These are phyloP conservation scores for Melolontha melolontha DNA, from an alignment of 2,888 invertebrate species.

Conservation along the genomic window DNA sequence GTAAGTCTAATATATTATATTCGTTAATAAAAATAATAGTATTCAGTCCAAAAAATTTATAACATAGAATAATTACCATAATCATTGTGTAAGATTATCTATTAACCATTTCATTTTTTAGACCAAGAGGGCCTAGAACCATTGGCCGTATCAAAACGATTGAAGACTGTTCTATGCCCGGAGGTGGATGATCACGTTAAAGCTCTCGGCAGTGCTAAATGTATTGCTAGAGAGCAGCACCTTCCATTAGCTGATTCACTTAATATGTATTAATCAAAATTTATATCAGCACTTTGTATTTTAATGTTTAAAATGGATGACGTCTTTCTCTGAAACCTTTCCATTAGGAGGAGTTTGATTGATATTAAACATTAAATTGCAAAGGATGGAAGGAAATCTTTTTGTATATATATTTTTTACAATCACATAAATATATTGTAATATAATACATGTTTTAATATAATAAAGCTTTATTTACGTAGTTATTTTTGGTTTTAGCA, in stretches of 20 bases:
- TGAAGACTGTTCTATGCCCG: slow-evolving; percentile 56
- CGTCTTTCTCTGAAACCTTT: slow-evolving; percentile 52
- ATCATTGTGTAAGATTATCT: too few relatives aligned
- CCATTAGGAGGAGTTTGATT: slow-evolving; percentile 49
- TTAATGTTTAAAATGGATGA: slow-evolving; percentile 49
- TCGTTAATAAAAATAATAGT: too few relatives aligned
- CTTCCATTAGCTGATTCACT: slow-evolving; percentile 31
- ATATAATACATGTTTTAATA: too few relatives aligned
- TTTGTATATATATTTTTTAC: not conserved
- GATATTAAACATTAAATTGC: slow-evolving; percentile 46
- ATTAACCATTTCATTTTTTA: slow-evolving; percentile 21
- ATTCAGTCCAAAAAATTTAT: too few relatives aligned
- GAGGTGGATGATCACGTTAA: slow-evolving; percentile 57
- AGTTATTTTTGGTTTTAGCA: too few relatives aligned
- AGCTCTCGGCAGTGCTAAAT: slow-evolving; percentile 51
- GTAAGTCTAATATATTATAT: too few relatives aligned
- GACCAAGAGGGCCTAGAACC: slow-evolving; percentile 50
- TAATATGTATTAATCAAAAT: slow-evolving; percentile 10
- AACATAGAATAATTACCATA: too few relatives aligned
- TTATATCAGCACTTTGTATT: slow-evolving; percentile 21
- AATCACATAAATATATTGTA: too few relatives aligned
- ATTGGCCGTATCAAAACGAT: slow-evolving; percentile 53
- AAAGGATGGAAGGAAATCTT: slow-evolving; percentile 41
- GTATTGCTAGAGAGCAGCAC: slow-evolving; percentile 27
- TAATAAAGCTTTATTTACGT: too few relatives aligned